Base-by-base conservation (phyloP, 2,113 vertebrate species). In the Polypterus bichir region DNA sequence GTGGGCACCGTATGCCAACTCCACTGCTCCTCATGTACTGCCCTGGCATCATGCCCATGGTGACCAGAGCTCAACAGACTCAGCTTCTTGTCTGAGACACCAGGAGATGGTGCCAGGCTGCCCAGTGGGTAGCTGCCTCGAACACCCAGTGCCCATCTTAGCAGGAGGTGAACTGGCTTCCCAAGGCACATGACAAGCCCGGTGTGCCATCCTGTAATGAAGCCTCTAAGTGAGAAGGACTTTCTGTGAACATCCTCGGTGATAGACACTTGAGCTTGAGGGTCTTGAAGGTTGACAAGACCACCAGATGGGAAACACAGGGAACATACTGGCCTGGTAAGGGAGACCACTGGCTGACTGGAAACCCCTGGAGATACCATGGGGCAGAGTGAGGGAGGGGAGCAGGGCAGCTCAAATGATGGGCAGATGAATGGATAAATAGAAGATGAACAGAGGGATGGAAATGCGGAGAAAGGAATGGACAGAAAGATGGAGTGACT, bases 11-110 rank as follows among this genome's bases (percentile, higher is more conserved):
- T 67, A 72, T 71, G 63, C 62, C 64, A 66, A 62, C 59, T 62
- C 51, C 72, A 75, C 68, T 70, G 61, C 64, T 68, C 59, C 63
- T 63, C 62, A 47, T 68, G 62, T 47, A 64, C 47, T 61, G 54
- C 63, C 60, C 64, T 57, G 61, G 57, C 53, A 48, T 61, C 49
- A 46, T 68, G 61, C 64, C 66, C 66, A 49, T 68, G 68, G 55
- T 60, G 55, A 45, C 53, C 5, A 60, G 55, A 54, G 44, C 27
- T 27, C 27, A 27, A 27, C 27, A 27, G 27, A 27, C 27, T 59
- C 46, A 62, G 44, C 46, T 10, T 9, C 54, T 48, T 9, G 57
- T 60, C 47, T 66, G 61, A 63, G 69, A 52, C 3, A 48, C 63
- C 66, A 54, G 46, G 63, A 51, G 1, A 52, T 6, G 59, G 49